Base-by-base conservation (phyloP, 2,888 invertebrate species). In the Oscheius sp. region DNA sequence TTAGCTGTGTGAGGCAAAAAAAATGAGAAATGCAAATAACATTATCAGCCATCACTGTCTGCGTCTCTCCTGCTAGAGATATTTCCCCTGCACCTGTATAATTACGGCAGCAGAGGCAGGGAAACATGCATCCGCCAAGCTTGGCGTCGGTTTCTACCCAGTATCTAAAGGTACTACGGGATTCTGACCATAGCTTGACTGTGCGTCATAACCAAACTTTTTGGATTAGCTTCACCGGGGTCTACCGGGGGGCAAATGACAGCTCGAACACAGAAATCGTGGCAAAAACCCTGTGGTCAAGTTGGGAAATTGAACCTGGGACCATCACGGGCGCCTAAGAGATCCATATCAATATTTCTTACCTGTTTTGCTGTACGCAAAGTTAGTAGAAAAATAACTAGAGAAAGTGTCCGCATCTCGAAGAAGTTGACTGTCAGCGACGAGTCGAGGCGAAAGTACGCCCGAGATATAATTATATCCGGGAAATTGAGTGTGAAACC, bases 151-250 rank as follows among this genome's bases (percentile, higher is more conserved):
- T 58, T 58, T 58, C n/a, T 58, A 58, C 58, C 58, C 27, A 58
- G 29, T 58, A 58, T 58, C 58, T 27, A 25, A 58, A 58, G 58
- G 58, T 58, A 58, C 58, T 29, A 58, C 25, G 27, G 29, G 29
- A 58, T 58, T 58, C 58, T 27, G 58, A 58, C 58, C 58, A 58
- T 27, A 27, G 58, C 29, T 58, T 27, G 58, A 58, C 58, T 58
- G 29, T 58, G 58, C 29, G 58, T 58, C 29, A 27, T 35, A 9
- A 35, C 35, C 35, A 35, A 35, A 58, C 1, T 58, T 58, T 58
- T 58, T 58, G 58, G 58, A 58, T 27, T 29, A 58, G 58, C 58
- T 29, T 58, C 27, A 23, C 12, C 58, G 58, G 58, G 58, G 58
- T 58, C 58, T 27, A 58, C 58, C 58, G 58, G 58, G n/a, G 27